These are phyloP conservation scores for Carcina quercana DNA, from an alignment of 2,888 invertebrate genomes.

Conservation along the genomic window DNA sequence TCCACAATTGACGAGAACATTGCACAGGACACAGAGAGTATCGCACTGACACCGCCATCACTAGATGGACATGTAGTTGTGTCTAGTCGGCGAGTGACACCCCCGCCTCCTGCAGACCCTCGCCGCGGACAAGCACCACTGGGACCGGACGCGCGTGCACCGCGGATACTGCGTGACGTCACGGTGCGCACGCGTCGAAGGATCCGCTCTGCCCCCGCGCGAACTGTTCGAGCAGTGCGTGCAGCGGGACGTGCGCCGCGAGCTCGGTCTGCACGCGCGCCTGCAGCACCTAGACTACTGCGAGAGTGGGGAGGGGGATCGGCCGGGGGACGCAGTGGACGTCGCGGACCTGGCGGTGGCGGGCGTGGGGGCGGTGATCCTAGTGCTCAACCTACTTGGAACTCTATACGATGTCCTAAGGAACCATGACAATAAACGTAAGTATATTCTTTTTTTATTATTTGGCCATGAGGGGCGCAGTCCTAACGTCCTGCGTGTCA, in stretches of 20 bases:
- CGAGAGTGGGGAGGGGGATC: not conserved
- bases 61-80: too few relatives aligned
- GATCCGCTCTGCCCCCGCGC: not conserved
- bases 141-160: constrained; percentile 44
- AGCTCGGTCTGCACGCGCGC: not conserved
- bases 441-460: too few relatives aligned
- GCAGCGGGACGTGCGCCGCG: not conserved
- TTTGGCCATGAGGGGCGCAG: too few relatives aligned
- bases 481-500: too few relatives aligned
- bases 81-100: too few relatives aligned
- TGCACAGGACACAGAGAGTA: too few relatives aligned
- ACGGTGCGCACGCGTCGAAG: constrained; percentile 30
- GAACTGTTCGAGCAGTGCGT: not conserved
- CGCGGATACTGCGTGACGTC: constrained; percentile 52
- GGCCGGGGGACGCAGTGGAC: not conserved
- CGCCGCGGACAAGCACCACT: constrained; percentile 30
- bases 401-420: not conserved
- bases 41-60: too few relatives aligned
- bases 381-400: not conserved
- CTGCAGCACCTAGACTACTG: not conserved
- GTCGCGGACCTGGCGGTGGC: not conserved
- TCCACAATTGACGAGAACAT: too few relatives aligned
- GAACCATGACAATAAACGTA: not conserved
- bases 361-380: not conserved
- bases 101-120: too few relatives aligned